phyloP scores from a whole-genome alignment of 2,113 vertebrate genomes.

The Cololabis saira region DNA sequence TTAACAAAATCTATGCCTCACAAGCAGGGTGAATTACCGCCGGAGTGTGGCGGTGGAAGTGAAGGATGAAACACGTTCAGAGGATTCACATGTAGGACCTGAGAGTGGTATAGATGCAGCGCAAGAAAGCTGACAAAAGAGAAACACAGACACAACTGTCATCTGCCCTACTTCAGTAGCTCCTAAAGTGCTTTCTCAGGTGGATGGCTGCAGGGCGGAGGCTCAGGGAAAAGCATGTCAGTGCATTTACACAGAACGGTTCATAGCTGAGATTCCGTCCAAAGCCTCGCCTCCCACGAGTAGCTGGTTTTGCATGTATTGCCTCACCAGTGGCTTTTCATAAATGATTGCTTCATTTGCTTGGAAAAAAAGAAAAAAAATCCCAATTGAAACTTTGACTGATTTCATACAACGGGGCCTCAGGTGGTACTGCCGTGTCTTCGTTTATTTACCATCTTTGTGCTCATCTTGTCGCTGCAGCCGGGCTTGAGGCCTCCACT shows the following conservation, averaged over 20 bases:
- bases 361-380: slow-evolving; percentile 27
- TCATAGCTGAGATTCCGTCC: slow-evolving; percentile 35
- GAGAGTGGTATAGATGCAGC: slow-evolving; percentile 21
- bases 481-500: slow-evolving; percentile 9
- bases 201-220: slow-evolving; percentile 55
- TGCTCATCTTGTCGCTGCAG: slow-evolving; percentile 47
- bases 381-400: slow-evolving; percentile 58
- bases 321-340: slow-evolving; percentile 35
- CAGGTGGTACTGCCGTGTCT: slow-evolving; percentile 48
- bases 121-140: slow-evolving; percentile 45
- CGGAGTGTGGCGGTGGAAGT: slow-evolving; percentile 34
- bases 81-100: slow-evolving; percentile 47
- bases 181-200: slow-evolving; percentile 49
- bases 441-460: slow-evolving; percentile 49
- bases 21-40: slow-evolving; percentile 7
- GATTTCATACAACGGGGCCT: slow-evolving; percentile 59
- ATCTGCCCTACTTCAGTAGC: slow-evolving; percentile 50
- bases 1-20: slow-evolving; percentile 33
- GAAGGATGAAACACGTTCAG: slow-evolving; percentile 43
- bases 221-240: slow-evolving; percentile 43
- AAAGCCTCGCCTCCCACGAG: slow-evolving; percentile 32
- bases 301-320: slow-evolving; percentile 37
- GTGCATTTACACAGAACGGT: slow-evolving; percentile 36
- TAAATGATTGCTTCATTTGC: slow-evolving; percentile 55
- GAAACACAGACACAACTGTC: slow-evolving; percentile 43